Evolutionary conservation across 2,888 invertebrate genomes (phyloP).

Genomic region (Eulithis testata): DNA sequence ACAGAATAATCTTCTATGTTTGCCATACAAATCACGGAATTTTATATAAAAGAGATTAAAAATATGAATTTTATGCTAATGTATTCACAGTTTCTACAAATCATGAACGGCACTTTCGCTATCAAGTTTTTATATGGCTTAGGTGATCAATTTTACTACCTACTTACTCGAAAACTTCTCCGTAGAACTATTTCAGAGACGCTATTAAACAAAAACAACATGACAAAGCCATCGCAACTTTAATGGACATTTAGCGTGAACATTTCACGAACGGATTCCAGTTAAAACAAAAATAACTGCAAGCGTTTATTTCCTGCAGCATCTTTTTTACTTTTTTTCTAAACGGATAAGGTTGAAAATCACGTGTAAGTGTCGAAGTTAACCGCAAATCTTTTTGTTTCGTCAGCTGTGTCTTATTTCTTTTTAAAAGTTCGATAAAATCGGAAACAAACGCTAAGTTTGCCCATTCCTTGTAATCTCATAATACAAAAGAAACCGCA

Average conservation of each 20-base stretch:
- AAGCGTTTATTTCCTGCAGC: constrained; percentile 5
- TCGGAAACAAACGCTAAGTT: constrained; percentile 69
- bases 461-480: constrained; percentile 71
- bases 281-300: constrained; percentile 51
- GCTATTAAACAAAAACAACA: constrained; percentile 45
- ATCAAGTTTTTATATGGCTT: too few species aligned
- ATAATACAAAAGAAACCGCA: constrained; percentile 74
- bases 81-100: too few species aligned
- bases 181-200: constrained; percentile 17
- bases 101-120: too few species aligned
- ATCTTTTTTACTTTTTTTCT: neutral
- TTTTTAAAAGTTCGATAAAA: constrained; percentile 70
- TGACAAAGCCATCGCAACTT: constrained; percentile 66
- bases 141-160: neutral
- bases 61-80: too few species aligned
- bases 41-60: too few species aligned
- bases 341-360: constrained; percentile 22
- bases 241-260: constrained; percentile 66
- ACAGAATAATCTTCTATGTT: too few species aligned
- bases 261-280: constrained; percentile 56
- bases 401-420: constrained; percentile 41
- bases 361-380: neutral
- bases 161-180: constrained; percentile 8
- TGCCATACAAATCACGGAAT: too few species aligned
- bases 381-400: constrained; percentile 18